Percentiles rank a stretch among this genome's conserved stretches.
Conservation (phyloP, 2,888 invertebrate genomes). For the Anoncus sp. region DNA sequence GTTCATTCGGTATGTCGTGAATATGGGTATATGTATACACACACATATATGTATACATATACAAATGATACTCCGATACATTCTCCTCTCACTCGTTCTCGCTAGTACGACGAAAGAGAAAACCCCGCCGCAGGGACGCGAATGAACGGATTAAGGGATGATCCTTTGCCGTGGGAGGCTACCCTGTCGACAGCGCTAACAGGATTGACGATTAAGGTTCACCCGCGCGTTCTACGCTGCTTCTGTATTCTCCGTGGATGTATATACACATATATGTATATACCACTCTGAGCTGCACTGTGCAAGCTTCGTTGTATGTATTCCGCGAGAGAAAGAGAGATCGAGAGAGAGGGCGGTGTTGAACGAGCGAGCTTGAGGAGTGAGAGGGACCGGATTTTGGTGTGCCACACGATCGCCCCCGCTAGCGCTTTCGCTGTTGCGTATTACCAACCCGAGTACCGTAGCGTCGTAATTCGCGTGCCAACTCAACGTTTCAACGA, state of each 20-base stretch:
- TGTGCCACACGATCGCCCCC: slow-evolving; percentile 51
- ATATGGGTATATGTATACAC: slow-evolving; percentile 21
- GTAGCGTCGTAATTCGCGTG: slow-evolving; percentile 58
- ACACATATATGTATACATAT: neutral
- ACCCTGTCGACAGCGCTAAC: slow-evolving; percentile 79
- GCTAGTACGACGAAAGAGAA: slow-evolving; percentile 54
- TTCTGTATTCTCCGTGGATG: slow-evolving; percentile 36
- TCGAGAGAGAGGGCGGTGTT: neutral
- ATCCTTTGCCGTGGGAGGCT: slow-evolving; percentile 77
- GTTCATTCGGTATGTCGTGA: slow-evolving; percentile 66
- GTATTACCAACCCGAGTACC: slow-evolving; percentile 48
- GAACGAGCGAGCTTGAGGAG: too few relatives aligned
- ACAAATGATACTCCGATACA: slow-evolving; percentile 9
- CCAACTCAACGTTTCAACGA: slow-evolving; percentile 60
- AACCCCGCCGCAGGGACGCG: slow-evolving; percentile 77
- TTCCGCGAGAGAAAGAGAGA: slow-evolving; percentile 15
- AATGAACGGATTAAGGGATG: slow-evolving; percentile 83
- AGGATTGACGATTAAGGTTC: slow-evolving; percentile 77
- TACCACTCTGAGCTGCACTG: slow-evolving; percentile 30
- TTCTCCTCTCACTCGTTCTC: slow-evolving; percentile 44
- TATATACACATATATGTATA: slow-evolving; percentile 4
- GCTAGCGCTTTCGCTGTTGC: slow-evolving; percentile 42
- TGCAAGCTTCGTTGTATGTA: slow-evolving; percentile 12
- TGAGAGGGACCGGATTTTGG: slow-evolving; percentile 37
- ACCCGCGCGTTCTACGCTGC: slow-evolving; percentile 56